These are phyloP conservation scores for Brachyptera risi DNA, from an alignment of 2,888 invertebrate genomes.

Conservation along the genomic window DNA sequence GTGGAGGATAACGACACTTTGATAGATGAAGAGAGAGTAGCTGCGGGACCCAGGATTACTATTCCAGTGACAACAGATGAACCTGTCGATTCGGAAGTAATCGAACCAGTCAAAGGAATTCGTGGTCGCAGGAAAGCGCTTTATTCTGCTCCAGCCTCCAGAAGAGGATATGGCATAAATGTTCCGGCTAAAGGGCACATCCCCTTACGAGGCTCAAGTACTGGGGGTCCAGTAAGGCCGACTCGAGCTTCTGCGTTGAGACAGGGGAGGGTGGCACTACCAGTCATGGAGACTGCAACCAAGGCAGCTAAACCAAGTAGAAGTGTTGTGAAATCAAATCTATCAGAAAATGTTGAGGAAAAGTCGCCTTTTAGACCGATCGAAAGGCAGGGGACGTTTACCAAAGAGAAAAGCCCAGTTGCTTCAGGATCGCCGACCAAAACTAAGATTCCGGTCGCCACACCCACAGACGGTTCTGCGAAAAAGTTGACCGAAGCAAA, in stretches of 20 bases:
- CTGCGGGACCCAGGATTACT: constrained; percentile 47
- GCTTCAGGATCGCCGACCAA: constrained; percentile 38
- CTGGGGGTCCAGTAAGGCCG: constrained; percentile 33
- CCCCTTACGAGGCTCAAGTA: constrained; percentile 34
- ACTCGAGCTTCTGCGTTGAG: constrained; percentile 40
- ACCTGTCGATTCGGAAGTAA: not conserved
- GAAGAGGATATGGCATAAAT: constrained; percentile 42
- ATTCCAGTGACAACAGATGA: constrained; percentile 48
- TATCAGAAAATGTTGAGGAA: no score
- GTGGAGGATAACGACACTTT: constrained; percentile 30
- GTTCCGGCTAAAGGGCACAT: no score
- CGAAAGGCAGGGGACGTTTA: constrained; percentile 87
- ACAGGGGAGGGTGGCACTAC: constrained; percentile 36
- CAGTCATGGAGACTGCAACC: constrained; percentile 14
- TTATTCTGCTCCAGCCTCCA: constrained; percentile 59
- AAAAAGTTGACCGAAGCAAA: not conserved
- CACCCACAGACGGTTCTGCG: not conserved
- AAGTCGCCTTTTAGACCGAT: constrained; percentile 51
- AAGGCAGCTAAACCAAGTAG: constrained; percentile 16
- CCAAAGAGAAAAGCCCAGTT: constrained; percentile 68
- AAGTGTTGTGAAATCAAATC: no score
- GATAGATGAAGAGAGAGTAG: constrained; percentile 26
- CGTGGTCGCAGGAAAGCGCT: constrained; percentile 65
- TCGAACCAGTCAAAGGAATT: constrained; percentile 42
- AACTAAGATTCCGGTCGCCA: constrained; percentile 36